Evolutionary conservation across 2,113 vertebrate genomes (phyloP), one percentile per base, ranked within the genome.

Genomic region (Hemichromis elongatus): DNA sequence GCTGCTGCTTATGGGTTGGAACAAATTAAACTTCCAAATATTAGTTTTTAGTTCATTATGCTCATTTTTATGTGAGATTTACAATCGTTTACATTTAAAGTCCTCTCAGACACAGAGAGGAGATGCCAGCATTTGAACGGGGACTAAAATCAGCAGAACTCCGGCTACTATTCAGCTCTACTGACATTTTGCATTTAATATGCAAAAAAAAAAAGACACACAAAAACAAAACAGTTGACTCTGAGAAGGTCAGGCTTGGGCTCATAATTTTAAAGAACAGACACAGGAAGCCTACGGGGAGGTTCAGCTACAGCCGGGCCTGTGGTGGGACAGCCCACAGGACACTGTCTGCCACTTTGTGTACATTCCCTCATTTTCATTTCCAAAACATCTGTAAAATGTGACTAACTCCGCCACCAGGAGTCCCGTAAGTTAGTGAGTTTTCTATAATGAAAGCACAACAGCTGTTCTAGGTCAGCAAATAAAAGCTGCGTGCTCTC

Each of bases 281-380:
- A 92, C 70, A 83, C 81, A 75, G 83, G 83, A 83, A 86, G 75
- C 55, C 54, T 14, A 53, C 26, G 24, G 35, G 70, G 83, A 63
- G 63, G 47, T 53, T 66, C 11, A 70, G 45, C 9, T 9, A 12
- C 75, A 66, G 12, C 26, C 10, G 56, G 82, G 81, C 83, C 77
- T 26, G 77, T 40, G 68, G n/a, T 54, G 68, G 85, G 79, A 81
- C 70, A 52, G 37, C 59, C 81, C 77, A 18, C 24, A 45, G 47
- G 45, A 90, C 40, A 33, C 24, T 19, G 3, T 24, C 3, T 21
- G 52, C 19, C 28, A 80, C 50, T 82, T 59, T 50, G 19, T 80
- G 85, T 55, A 56, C 79, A 82, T 75, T 59, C 40, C 68, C 75
- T 37, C 30, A 19, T 19, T 35, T 35, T 3, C 24, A 56, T 57